phyloP scores from a whole-genome alignment of 2,888 invertebrate species.

The Xanthorhoe designata region DNA sequence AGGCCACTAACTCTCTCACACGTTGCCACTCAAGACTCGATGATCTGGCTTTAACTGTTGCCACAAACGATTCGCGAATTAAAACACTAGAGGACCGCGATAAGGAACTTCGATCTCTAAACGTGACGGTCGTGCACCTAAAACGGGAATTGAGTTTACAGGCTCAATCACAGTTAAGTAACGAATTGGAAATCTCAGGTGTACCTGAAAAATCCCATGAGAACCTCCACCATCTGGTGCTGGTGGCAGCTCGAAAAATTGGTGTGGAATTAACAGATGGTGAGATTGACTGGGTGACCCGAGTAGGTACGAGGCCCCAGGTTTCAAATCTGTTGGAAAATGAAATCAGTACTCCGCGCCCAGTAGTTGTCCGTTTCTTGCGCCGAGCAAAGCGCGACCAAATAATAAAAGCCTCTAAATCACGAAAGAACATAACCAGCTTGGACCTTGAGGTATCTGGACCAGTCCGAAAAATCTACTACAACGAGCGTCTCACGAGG shows the following conservation, averaged over 20 bases:
- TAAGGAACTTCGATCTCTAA: not conserved
- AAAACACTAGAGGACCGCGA: conserved; percentile 4
- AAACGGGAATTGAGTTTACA: not conserved
- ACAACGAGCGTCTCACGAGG: too few relatives aligned
- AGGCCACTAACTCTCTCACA: not conserved
- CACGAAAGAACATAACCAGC: conserved; percentile 3
- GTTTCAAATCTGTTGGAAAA: too few relatives aligned
- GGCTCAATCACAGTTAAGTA: not conserved
- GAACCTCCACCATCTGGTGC: not conserved
- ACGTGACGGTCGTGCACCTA: not conserved
- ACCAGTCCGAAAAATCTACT: not conserved
- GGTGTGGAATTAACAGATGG: too few relatives aligned
- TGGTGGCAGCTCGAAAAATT: too few relatives aligned
- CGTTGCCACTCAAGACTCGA: conserved; percentile 1
- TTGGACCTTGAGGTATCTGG: not conserved
- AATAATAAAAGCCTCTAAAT: conserved; percentile 1
- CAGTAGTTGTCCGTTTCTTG: conserved; percentile 1
- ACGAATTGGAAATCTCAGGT: not conserved
- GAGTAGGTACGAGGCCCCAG: too few relatives aligned
- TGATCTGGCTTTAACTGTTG: not conserved
- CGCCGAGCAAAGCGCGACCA: conserved; percentile 1
- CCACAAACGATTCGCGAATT: conserved; percentile 2
- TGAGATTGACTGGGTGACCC: too few relatives aligned
- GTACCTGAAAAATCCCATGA: not conserved
- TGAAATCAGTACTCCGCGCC: not conserved